phyloP scores from a whole-genome alignment of 2,888 invertebrate genomes.

The Chloromyia formosa region DNA sequence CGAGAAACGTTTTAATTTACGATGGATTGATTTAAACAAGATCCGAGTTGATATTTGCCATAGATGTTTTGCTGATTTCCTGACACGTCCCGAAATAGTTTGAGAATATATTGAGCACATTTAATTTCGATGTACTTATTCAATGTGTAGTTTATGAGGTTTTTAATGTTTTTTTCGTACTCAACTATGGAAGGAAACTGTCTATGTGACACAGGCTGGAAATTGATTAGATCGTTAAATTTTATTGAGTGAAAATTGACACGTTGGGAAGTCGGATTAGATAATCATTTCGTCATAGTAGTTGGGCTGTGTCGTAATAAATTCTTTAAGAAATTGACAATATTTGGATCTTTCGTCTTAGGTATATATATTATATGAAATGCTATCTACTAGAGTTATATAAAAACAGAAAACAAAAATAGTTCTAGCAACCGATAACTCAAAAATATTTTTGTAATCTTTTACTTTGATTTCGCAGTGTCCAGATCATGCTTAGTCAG shows the following conservation, averaged over 20 bases:
- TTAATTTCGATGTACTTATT: not conserved
- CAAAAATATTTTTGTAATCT: too few species aligned
- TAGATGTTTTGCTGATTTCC: not conserved
- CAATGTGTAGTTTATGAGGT: slow-evolving; percentile 29
- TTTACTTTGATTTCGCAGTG: too few species aligned
- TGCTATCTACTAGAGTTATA: too few species aligned
- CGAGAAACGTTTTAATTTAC: slow-evolving; percentile 31
- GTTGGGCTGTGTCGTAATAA: not conserved
- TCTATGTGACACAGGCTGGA: not conserved
- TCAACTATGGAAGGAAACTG: not conserved
- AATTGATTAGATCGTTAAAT: slow-evolving; percentile 21
- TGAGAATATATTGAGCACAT: slow-evolving; percentile 5
- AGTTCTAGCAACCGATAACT: too few species aligned
- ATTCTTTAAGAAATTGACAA: not conserved
- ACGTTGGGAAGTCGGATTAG: not conserved
- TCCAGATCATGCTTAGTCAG: too few species aligned
- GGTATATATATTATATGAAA: too few species aligned
- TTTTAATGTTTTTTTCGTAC: not conserved
- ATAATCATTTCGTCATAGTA: slow-evolving; percentile 22
- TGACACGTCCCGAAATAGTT: not conserved
- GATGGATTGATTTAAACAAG: slow-evolving; percentile 24
- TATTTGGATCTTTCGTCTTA: too few species aligned
- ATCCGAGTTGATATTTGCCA: not conserved
- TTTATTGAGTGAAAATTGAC: slow-evolving; percentile 36
- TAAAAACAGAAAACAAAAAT: too few species aligned